Evolutionary conservation across 2,888 invertebrate genomes (phyloP).

Genomic region (Pecten maximus): DNA sequence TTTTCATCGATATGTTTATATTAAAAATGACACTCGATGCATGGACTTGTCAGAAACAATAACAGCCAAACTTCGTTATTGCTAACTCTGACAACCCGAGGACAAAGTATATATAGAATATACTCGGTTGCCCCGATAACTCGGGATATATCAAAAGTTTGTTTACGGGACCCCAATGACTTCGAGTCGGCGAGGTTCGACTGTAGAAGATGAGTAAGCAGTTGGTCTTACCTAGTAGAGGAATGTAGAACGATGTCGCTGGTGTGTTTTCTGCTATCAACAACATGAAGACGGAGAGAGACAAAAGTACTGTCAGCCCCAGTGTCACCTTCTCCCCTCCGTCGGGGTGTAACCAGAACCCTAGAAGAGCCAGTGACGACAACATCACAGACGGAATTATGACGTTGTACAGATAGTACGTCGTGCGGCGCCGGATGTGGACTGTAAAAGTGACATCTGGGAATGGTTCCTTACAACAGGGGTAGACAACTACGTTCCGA

Average conservation of each 20-base stretch:
- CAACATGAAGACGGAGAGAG: constrained; percentile 83
- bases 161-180: too few species aligned
- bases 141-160: too few species aligned
- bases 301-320: constrained; percentile 82
- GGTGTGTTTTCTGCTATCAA: constrained; percentile 83
- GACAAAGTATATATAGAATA: too few species aligned
- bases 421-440: constrained; percentile 83
- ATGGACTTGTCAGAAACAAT: too few species aligned
- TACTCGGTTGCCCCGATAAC: too few species aligned
- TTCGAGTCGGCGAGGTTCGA: too few species aligned
- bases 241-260: constrained; percentile 83
- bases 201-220: too few species aligned
- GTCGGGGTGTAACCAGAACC: constrained; percentile 83
- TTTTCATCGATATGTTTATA: background rate
- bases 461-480: constrained; percentile 80
- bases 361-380: constrained; percentile 81
- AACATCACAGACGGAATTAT: constrained; percentile 83
- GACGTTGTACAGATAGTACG: constrained; percentile 80
- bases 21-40: background rate
- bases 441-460: constrained; percentile 84
- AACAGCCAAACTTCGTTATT: too few species aligned
- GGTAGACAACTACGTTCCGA: constrained; percentile 78
- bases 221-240: constrained; percentile 83
- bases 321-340: constrained; percentile 83
- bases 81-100: too few species aligned